Conservation (phyloP, 2,888 invertebrate species). For the Gymnosoma rotundatum region DNA sequence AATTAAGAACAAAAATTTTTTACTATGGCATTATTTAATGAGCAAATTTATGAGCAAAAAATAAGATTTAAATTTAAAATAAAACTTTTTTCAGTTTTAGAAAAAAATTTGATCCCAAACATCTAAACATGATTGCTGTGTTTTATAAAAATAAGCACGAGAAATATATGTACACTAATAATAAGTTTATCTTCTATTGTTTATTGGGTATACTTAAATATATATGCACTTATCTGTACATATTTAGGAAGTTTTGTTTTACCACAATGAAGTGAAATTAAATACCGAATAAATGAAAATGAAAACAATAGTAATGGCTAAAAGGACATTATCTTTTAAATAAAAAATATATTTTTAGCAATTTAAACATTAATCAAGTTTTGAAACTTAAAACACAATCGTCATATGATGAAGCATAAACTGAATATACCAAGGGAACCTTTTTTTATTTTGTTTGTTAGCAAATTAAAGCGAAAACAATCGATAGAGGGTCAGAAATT, state of each 20-base stretch:
- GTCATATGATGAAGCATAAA: not conserved
- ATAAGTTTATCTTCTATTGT: not conserved
- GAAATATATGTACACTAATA: no score
- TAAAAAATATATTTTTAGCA: not conserved
- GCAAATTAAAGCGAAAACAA: no score
- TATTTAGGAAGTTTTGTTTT: slow-evolving; percentile 4
- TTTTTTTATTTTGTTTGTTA: not conserved
- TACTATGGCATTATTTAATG: no score
- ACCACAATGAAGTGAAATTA: slow-evolving; percentile 60
- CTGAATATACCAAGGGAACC: not conserved
- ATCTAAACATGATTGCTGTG: no score
- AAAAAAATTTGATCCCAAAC: no score
- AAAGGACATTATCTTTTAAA: not conserved
- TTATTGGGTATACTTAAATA: not conserved
- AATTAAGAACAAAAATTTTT: no score
- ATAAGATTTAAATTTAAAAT: no score
- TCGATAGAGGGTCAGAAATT: no score
- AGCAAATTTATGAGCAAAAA: no score
- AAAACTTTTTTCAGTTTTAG: no score
- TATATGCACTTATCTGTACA: not conserved
- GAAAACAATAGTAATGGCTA: slow-evolving; percentile 31
- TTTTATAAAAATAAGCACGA: no score
- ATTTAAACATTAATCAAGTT: not conserved
- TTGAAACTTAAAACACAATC: not conserved
- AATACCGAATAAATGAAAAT: slow-evolving; percentile 63